Evolutionary conservation across 2,113 vertebrate genomes (phyloP), one percentile per base, ranked within the genome.

Genomic region (Alethe castanea): DNA sequence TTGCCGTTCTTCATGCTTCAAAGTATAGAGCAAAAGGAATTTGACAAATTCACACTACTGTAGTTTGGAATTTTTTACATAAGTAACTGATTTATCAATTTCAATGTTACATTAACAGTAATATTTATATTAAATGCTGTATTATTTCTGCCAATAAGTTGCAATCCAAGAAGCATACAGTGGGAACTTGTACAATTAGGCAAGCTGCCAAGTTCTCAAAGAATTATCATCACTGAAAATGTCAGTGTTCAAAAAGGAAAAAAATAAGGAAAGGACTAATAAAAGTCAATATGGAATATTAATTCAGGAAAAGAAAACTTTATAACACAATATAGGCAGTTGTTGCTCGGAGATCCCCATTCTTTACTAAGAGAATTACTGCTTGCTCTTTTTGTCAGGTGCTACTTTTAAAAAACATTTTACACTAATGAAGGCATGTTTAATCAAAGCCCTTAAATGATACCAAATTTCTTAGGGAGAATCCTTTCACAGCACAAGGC

Each of bases 161-260:
- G 78, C 72, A 83, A 87, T 64, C 54, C 65, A 95, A 74, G 71
- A 89, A 88, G 70, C 66, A 89, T 45, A 69, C 64, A 90, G 56
- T 42, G 35, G 36, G 85, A 95, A 95, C 73, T 48, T 83, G 31
- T 50, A 86, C 11, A 67, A 91, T 95, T 65, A 93, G 92, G 86
- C 81, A 95, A 95, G 25, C 61, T 92, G 92, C 74, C 93, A 95
- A 74, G 48, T 83, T 78, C 81, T 95, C 76, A 56, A 91, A 93
- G 64, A 82, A 81, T 48, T 73, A 47, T 17, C 69, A 88, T 48
- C 33, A 59, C 45, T 40, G 53, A 62, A 94, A 95, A 90, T 25
- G 8, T 82, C 54, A 45, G 40, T 16, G 50, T 74, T 92, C 40
- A 57, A 85, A 67, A 7, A 38, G 25, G 19, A 12, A 65, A 82